Conservation (phyloP, 53 echinoderm and acorn worm genomes). For the Hippasteria phrygiana region DNA sequence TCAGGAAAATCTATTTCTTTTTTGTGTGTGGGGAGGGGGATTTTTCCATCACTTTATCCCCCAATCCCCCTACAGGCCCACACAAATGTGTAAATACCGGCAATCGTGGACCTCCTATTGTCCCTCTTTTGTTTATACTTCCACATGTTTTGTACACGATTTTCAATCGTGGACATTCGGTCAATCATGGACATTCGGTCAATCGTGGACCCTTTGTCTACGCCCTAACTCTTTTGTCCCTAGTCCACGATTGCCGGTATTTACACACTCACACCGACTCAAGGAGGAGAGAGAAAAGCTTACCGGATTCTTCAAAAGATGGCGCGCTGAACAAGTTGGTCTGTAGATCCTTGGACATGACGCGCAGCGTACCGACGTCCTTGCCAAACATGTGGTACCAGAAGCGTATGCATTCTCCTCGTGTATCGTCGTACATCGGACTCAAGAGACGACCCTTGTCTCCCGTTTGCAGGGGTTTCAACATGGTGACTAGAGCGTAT, state of each 20-base stretch:
- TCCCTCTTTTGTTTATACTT: no score
- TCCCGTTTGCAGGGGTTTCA: slow-evolving; percentile 48
- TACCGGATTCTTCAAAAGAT: slow-evolving; percentile 55
- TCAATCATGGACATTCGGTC: no score
- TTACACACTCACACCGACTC: neutral
- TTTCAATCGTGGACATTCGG: no score
- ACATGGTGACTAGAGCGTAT: slow-evolving; percentile 57
- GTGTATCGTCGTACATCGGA: slow-evolving; percentile 44
- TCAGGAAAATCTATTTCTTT: no score
- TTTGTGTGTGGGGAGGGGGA: no score
- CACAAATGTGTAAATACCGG: no score
- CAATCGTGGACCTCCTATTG: no score
- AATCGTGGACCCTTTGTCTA: no score
- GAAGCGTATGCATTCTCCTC: slow-evolving; percentile 65
- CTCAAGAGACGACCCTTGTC: slow-evolving; percentile 79
- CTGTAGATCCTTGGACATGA: slow-evolving; percentile 48
- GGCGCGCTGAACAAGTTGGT: slow-evolving; percentile 30
- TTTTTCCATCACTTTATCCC: no score
- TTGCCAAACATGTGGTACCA: slow-evolving; percentile 86
- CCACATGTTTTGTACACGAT: no score
- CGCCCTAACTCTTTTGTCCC: no score
- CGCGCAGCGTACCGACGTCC: slow-evolving; percentile 64
- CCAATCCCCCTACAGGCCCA: no score
- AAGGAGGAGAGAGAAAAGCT: neutral
- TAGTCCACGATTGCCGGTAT: neutral